These are phyloP conservation scores for Albula goreensis DNA, from an alignment of 2,113 vertebrate genomes.

Conservation along the genomic window DNA sequence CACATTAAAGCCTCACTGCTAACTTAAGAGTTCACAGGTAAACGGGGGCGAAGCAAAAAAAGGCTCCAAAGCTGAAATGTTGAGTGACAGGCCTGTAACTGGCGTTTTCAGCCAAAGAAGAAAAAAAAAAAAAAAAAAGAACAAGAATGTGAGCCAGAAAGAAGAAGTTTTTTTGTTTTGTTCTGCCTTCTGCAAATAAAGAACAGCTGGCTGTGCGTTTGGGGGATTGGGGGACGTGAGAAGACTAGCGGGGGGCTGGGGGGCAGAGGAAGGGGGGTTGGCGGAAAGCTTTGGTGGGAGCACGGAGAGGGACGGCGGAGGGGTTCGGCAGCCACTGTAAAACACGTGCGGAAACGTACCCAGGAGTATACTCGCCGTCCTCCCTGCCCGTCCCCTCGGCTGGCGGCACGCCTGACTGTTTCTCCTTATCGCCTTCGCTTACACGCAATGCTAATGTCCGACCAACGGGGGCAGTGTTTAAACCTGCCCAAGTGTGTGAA, in stretches of 20 bases:
- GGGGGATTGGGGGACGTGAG: not conserved
- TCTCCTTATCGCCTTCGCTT: not conserved
- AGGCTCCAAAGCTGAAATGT: not conserved
- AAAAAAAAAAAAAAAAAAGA: constrained; percentile 10
- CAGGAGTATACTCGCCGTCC: not conserved
- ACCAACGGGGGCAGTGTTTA: not conserved
- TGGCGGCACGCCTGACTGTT: not conserved
- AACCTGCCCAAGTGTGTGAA: not conserved
- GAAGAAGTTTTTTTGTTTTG: not conserved
- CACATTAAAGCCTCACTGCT: not conserved
- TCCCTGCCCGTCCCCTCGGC: not conserved
- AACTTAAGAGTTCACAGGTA: not conserved
- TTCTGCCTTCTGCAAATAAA: not conserved
- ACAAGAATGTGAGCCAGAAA: not conserved
- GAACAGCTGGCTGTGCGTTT: not conserved
- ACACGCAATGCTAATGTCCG: not conserved
- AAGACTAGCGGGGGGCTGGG: not conserved
- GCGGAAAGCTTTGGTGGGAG: not conserved
- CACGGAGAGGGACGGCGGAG: not conserved
- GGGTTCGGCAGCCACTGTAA: not conserved
- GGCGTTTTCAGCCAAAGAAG: not conserved
- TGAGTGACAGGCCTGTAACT: not conserved
- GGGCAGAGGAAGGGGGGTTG: not conserved
- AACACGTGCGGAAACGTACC: not conserved
- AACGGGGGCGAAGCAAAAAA: not conserved